Percentiles rank a stretch among this genome's conserved stretches.
These are phyloP conservation scores for Yponomeuta sedellus DNA, from an alignment of 2,888 invertebrate species.

Conservation along the genomic window DNA sequence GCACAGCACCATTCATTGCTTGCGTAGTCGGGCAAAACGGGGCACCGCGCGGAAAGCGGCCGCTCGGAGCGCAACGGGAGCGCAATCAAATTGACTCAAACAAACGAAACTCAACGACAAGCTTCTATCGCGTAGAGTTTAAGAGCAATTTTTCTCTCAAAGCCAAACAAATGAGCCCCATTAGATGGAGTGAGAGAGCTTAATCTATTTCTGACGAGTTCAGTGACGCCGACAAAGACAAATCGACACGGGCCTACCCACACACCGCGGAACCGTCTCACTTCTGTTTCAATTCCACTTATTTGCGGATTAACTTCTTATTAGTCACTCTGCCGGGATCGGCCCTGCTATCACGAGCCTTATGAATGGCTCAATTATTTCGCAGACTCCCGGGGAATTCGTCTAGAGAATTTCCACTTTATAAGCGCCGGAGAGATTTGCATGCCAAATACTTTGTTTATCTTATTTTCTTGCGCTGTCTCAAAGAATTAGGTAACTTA, in stretches of 20 bases:
- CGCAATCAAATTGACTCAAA: constrained; percentile 53
- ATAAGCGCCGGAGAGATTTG: constrained; percentile 22
- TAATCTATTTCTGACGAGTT: constrained; percentile 78
- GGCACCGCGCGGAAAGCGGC: constrained; percentile 25
- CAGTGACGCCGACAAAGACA: constrained; percentile 77
- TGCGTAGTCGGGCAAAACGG: constrained; percentile 8
- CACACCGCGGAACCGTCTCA: constrained; percentile 69
- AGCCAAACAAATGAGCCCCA: constrained; percentile 76
- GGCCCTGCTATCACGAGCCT: constrained; percentile 66
- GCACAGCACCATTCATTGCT: constrained; percentile 7
- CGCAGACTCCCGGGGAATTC: constrained; percentile 52
- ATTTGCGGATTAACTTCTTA: constrained; percentile 77
- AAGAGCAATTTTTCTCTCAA: constrained; percentile 74
- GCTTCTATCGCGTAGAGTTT: constrained; percentile 67
- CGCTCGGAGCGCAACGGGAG: background rate
- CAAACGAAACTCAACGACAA: constrained; percentile 68
- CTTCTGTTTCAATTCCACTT: constrained; percentile 77
- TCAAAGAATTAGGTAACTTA: too few relatives aligned
- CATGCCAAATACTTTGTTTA: constrained; percentile 5
- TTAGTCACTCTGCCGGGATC: constrained; percentile 69
- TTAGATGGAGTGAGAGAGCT: constrained; percentile 76
- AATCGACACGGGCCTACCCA: constrained; percentile 76
- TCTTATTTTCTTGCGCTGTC: constrained; percentile 3
- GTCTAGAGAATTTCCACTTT: constrained; percentile 17
- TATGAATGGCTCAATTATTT: constrained; percentile 75